These are phyloP conservation scores for Motacilla tschutschensis DNA, from an alignment of 2,113 vertebrate species.

Conservation along the genomic window DNA sequence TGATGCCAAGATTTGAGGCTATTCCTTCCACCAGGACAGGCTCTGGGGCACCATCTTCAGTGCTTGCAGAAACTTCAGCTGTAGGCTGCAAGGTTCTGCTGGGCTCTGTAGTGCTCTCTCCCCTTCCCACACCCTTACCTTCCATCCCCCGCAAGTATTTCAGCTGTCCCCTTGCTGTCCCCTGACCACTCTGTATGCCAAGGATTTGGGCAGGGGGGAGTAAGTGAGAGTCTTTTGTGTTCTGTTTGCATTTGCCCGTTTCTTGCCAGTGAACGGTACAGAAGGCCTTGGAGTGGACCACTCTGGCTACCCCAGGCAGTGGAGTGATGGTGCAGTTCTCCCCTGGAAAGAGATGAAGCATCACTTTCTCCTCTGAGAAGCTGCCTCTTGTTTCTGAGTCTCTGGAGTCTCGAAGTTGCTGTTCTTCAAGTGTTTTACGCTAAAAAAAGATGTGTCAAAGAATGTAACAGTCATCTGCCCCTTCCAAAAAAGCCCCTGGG, in stretches of 20 bases:
- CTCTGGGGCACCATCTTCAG: conserved; percentile 69
- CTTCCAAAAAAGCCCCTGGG: not conserved
- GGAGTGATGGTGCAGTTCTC: conserved; percentile 87
- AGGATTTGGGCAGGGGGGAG: conserved; percentile 91
- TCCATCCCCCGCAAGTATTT: conserved; percentile 65
- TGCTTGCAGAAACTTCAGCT: conserved; percentile 44
- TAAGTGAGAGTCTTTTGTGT: conserved; percentile 77
- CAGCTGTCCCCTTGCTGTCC: conserved; percentile 72
- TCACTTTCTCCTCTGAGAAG: conserved; percentile 73
- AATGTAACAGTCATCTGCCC: not conserved
- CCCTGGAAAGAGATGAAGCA: conserved; percentile 89
- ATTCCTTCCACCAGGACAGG: conserved; percentile 52
- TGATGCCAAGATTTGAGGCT: conserved; percentile 17
- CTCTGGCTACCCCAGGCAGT: conserved; percentile 90
- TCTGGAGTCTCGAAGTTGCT: conserved; percentile 65
- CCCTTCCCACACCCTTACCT: conserved; percentile 54
- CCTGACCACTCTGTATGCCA: conserved; percentile 86
- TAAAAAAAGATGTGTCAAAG: conserved; percentile 75
- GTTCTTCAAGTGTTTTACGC: conserved; percentile 88
- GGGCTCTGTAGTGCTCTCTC: conserved; percentile 44
- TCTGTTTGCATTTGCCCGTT: conserved; percentile 87
- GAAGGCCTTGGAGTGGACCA: conserved; percentile 96
- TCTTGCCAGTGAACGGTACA: conserved; percentile 98
- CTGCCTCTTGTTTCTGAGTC: conserved; percentile 39
- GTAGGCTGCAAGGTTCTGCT: conserved; percentile 31